Evolutionary conservation across 1,140 invertebrate species (phyloP), one percentile per base, ranked within the genome.

Genomic region (Rhynchophorus ferrugineus): DNA sequence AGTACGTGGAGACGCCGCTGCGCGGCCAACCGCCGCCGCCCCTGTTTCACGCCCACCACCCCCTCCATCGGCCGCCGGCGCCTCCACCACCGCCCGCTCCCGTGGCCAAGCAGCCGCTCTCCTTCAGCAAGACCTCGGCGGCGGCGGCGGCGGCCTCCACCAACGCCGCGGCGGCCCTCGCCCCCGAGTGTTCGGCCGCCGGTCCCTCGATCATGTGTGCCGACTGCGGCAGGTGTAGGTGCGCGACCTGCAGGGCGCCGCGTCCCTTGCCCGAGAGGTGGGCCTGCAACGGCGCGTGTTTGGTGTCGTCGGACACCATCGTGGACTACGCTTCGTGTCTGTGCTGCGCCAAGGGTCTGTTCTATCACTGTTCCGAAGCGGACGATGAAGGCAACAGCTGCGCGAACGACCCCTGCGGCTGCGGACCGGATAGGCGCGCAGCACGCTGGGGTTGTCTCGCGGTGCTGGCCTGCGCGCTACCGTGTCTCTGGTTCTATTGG

Each of bases 401-500:
- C 66, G 85, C 86, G 56, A 87, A 91, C 70, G 83, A 91, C 71
- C 90, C 89, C 2, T 92, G 89, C 70, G 87, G 87, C 42, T 92
- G 88, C 71, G 79, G 78, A 21, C 83, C 86, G 0, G 78, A 82
- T 49, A 71, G 80, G 17, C 76, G 80, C 57, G 74, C 76, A 13
- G 78, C 83, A 54, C 77, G 91, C 43, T 93, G 91, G 90, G 82
- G 84, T 49, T 92, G 89, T 69, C 78, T 95, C 61, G 82, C 79
- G 16, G 80, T 85, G 16, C 75, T 93, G 57, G 78, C 89, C 24
- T 69, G 89, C 57, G 76, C 83, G 57, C 77, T 95, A 69, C 92
- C 92, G 54, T 95, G 91, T 71, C 76, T 95, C 51, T 84, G 86
- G 69, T 86, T 87, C 67, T 95, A 95, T 72, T 94, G 89, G 88